These are phyloP conservation scores for Imbricaverruca yamaguchii DNA, from an alignment of 2,888 invertebrate species.

Conservation along the genomic window DNA sequence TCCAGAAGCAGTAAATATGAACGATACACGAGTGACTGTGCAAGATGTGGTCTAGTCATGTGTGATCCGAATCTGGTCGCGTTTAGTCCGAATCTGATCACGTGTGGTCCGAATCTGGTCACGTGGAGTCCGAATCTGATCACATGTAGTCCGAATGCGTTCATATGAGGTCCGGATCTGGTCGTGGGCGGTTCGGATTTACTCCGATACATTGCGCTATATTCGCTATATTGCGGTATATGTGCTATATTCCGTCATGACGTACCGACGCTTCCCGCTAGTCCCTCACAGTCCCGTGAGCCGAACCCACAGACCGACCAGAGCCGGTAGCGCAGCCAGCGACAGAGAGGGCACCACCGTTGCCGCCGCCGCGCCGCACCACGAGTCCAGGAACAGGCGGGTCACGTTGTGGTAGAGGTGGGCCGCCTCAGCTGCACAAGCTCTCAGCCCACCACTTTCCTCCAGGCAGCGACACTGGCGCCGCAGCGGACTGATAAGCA, in stretches of 20 bases:
- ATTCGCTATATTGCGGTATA: no score
- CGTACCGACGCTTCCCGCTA: neutral
- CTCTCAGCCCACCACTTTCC: neutral
- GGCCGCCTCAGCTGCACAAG: neutral
- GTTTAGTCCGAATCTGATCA: no score
- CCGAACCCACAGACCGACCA: neutral
- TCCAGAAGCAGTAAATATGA: no score
- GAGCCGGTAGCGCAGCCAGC: neutral
- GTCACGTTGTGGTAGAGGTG: constrained; percentile 15
- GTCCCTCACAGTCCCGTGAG: neutral
- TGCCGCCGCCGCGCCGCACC: constrained; percentile 1
- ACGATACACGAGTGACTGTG: no score
- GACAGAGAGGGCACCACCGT: neutral
- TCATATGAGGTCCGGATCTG: no score
- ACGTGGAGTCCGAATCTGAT: no score
- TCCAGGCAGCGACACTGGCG: constrained; percentile 17
- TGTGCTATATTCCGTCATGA: neutral
- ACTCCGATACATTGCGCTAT: no score
- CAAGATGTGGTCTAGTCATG: no score
- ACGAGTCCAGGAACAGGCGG: constrained; percentile 12
- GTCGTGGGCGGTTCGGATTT: no score
- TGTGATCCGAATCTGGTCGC: no score
- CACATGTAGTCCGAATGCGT: no score
- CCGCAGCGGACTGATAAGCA: neutral
- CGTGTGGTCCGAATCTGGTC: no score